These are phyloP conservation scores for Camponotus pennsylvanicus DNA, from an alignment of 1,140 invertebrate genomes.

Conservation along the genomic window DNA sequence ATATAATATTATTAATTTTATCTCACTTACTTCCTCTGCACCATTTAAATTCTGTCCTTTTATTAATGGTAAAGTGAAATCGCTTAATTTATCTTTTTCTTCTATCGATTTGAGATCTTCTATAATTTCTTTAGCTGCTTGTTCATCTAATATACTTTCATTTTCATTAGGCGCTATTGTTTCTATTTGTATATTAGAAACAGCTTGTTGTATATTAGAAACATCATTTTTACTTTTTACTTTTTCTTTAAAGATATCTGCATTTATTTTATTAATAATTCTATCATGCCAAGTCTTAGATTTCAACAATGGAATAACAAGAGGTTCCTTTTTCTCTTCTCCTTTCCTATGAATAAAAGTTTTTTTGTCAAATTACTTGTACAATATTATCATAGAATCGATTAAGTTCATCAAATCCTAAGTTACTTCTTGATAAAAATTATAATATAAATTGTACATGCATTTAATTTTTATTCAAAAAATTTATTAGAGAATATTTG, in stretches of 20 bases:
- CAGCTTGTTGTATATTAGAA: conserved; percentile 37
- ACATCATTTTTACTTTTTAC: conserved; percentile 43
- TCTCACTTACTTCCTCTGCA: conserved; percentile 85
- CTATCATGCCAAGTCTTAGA: conserved; percentile 82
- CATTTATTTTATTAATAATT: conserved; percentile 82
- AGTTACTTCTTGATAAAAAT: not conserved
- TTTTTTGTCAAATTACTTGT: not conserved
- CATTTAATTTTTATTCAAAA: not conserved
- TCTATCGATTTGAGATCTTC: conserved; percentile 84
- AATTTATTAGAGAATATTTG: not conserved
- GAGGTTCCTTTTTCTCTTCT: conserved; percentile 84
- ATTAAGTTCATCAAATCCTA: not conserved
- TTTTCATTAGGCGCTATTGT: conserved; percentile 59
- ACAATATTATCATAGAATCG: no score
- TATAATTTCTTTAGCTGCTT: conserved; percentile 88
- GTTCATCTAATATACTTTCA: conserved; percentile 85
- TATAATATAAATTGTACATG: not conserved
- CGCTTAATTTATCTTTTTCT: conserved; percentile 75
- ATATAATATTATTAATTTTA: not conserved
- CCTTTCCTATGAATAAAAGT: conserved; percentile 85
- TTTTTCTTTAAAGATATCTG: conserved; percentile 80
- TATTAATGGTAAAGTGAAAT: conserved; percentile 86
- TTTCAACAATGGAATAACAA: conserved; percentile 89
- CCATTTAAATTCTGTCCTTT: conserved; percentile 87
- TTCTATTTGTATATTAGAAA: conserved; percentile 69